Evolutionary conservation across 2,113 vertebrate species (phyloP).

Genomic region (Sardina pilchardus): DNA sequence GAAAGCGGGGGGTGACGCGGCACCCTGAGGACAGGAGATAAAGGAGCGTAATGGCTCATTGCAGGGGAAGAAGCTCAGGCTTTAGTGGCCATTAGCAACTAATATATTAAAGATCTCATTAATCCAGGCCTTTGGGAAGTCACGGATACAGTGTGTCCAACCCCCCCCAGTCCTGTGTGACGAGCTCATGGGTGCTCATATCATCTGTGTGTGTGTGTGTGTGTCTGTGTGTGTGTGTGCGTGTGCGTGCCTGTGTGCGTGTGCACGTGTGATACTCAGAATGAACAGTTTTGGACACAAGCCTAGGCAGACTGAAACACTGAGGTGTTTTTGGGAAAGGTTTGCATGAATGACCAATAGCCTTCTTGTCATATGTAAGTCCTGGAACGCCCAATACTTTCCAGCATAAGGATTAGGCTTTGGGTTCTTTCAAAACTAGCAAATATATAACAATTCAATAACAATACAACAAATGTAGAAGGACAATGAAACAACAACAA

Average conservation of each 20-base stretch:
- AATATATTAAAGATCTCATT: conserved; percentile 59
- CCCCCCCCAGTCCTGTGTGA: neutral
- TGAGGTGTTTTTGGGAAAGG: no score
- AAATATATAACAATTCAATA: no score
- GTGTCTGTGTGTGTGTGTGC: conserved; percentile 5
- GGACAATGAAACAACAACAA: no score
- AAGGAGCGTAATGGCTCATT: conserved; percentile 49
- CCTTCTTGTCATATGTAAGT: no score
- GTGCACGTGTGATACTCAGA: neutral
- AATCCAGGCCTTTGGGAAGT: conserved; percentile 32
- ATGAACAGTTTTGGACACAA: neutral
- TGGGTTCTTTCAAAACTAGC: no score
- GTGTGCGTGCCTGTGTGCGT: neutral
- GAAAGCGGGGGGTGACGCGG: conserved; percentile 37
- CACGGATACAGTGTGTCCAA: conserved; percentile 8
- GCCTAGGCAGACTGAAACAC: no score
- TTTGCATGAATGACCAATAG: no score
- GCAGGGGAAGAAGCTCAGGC: conserved; percentile 41
- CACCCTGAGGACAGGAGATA: conserved; percentile 47
- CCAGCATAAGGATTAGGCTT: no score
- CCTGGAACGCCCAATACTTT: no score
- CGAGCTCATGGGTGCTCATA: neutral
- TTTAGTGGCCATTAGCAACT: conserved; percentile 53
- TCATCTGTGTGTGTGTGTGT: neutral
- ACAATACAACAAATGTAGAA: no score